phyloP scores from a whole-genome alignment of 2,888 invertebrate species.

The Cepaea hortensis region DNA sequence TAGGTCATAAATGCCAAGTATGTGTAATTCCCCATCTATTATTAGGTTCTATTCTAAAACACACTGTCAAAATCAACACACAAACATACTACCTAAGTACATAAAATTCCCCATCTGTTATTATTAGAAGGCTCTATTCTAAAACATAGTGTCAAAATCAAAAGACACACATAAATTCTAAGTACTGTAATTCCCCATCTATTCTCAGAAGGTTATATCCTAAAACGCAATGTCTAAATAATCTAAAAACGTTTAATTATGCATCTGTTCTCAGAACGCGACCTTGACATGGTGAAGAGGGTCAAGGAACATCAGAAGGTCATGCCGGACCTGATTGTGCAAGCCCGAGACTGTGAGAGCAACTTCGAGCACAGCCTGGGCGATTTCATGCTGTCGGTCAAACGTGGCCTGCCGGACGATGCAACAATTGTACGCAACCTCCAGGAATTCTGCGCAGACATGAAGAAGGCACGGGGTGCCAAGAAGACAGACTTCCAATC shows the following conservation, averaged over 20 bases:
- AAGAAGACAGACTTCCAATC: constrained; percentile 54
- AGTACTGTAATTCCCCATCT: too few relatives aligned
- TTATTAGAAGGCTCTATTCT: too few relatives aligned
- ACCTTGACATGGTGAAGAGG: constrained; percentile 57
- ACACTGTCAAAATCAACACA: too few relatives aligned
- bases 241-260: background rate
- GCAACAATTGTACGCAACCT: constrained; percentile 55
- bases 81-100: too few relatives aligned
- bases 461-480: constrained; percentile 57
- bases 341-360: constrained; percentile 62
- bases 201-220: too few relatives aligned
- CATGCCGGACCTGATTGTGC: constrained; percentile 55
- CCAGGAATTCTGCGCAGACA: constrained; percentile 60
- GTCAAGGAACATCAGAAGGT: constrained; percentile 57
- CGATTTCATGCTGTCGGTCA: constrained; percentile 63
- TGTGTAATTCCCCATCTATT: too few relatives aligned
- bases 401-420: constrained; percentile 58
- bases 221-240: too few relatives aligned
- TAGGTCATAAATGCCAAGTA: too few relatives aligned
- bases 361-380: constrained; percentile 62
- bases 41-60: too few relatives aligned
- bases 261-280: constrained; percentile 52
- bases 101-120: too few relatives aligned
- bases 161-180: too few relatives aligned
- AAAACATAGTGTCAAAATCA: too few relatives aligned